phyloP scores from a whole-genome alignment of 2,113 vertebrate genomes.

The Enhydra lutris region DNA sequence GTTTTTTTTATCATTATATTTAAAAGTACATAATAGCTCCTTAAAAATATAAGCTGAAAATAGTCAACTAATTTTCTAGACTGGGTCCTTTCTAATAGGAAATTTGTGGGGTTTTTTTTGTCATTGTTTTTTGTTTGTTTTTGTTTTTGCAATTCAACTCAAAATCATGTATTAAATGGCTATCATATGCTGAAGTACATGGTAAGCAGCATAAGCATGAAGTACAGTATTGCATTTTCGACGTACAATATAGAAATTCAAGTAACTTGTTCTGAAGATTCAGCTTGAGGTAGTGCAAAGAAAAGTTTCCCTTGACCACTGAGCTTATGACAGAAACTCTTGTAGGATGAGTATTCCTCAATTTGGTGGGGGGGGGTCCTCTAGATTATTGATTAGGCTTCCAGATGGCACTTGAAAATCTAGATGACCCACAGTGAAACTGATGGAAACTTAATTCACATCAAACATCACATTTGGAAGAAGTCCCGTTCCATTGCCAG shows the following conservation, averaged over 20 bases:
- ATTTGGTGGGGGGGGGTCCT: background rate
- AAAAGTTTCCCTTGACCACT: background rate
- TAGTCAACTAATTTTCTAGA: background rate
- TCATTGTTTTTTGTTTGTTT: background rate
- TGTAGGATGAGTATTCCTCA: background rate
- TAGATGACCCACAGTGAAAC: background rate
- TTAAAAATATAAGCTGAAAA: constrained; percentile 42
- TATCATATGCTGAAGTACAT: background rate
- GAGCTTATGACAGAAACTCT: background rate
- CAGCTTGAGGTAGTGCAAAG: background rate
- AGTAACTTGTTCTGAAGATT: background rate
- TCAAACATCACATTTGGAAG: background rate
- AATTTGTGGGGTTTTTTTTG: background rate
- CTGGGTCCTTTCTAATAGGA: background rate
- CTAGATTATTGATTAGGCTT: background rate
- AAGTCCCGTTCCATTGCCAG: background rate
- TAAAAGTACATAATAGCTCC: background rate
- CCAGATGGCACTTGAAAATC: background rate
- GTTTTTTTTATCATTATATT: constrained; percentile 34
- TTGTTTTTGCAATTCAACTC: background rate
- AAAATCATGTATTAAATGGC: background rate
- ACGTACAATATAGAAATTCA: background rate
- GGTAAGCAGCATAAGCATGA: background rate
- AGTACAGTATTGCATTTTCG: background rate
- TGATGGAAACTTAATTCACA: background rate